A percentile compares a stretch with the other conserved stretches of the same genome.
Conservation (phyloP, 1,140 invertebrate species). For the Caenorhabditis remanei region DNA sequence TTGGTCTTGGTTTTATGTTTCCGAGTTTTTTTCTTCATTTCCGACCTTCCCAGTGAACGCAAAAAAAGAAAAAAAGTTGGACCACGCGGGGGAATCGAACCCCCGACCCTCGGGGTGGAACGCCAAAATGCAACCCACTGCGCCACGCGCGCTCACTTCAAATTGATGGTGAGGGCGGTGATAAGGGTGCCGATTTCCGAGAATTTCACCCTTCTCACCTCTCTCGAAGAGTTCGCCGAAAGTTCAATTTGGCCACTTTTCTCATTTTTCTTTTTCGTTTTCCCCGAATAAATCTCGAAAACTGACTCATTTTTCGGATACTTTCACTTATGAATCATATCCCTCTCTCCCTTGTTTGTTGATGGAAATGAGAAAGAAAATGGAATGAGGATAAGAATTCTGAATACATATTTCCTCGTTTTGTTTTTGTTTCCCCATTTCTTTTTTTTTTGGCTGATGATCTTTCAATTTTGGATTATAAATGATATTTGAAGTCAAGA, state of each 20-base stretch:
- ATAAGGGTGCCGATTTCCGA: too few species aligned
- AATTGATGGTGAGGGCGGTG: too few species aligned
- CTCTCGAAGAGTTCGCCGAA: too few species aligned
- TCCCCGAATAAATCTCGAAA: background rate
- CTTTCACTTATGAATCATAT: constrained; percentile 8
- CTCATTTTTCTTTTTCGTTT: background rate
- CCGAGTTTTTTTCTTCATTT: background rate
- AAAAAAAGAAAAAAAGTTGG: too few species aligned
- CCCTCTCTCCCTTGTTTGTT: background rate
- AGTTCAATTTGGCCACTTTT: background rate
- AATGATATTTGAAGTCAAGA: background rate
- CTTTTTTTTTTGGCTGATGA: background rate
- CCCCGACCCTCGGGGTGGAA: background rate
- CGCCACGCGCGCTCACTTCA: too few species aligned
- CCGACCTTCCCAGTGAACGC: too few species aligned
- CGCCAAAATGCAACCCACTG: too few species aligned
- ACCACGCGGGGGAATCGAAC: too few species aligned
- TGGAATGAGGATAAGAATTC: background rate
- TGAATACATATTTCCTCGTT: background rate
- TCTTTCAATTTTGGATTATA: background rate
- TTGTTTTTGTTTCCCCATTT: background rate
- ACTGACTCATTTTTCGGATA: background rate
- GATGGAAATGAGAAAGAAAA: background rate
- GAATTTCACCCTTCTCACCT: too few species aligned
- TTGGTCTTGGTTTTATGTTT: background rate